Conservation (phyloP, 2,888 invertebrate species). For the Carpatolechia fugitivella region DNA sequence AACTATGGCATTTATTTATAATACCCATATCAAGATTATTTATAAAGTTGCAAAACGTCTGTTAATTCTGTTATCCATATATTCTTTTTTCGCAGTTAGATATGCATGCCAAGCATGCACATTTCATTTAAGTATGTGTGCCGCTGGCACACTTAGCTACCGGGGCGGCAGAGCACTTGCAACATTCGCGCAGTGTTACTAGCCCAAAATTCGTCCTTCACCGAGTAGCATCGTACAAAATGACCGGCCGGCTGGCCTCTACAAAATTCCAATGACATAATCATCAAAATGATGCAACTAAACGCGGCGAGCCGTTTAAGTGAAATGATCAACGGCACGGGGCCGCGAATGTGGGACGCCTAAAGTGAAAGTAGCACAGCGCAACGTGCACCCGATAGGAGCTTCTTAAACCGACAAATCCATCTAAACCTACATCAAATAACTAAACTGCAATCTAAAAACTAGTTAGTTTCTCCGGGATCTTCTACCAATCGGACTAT, state of each 20-base stretch:
- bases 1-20: too few species aligned
- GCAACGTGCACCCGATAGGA: slow-evolving; percentile 18
- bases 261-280: slow-evolving; percentile 66
- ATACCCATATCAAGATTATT: too few species aligned
- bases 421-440: too few species aligned
- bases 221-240: slow-evolving; percentile 42
- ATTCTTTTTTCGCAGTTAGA: neutral
- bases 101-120: neutral
- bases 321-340: slow-evolving; percentile 34
- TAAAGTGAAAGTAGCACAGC: slow-evolving; percentile 66
- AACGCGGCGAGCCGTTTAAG: slow-evolving; percentile 34
- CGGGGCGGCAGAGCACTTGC: slow-evolving; percentile 4
- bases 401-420: neutral
- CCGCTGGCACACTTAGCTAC: slow-evolving; percentile 5
- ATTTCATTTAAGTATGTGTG: neutral
- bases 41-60: too few species aligned
- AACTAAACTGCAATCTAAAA: too few species aligned
- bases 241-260: slow-evolving; percentile 24
- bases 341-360: slow-evolving; percentile 56
- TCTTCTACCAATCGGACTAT: too few species aligned
- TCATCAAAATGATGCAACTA: slow-evolving; percentile 55
- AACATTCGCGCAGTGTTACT: slow-evolving; percentile 3
- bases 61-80: too few species aligned
- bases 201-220: slow-evolving; percentile 54
- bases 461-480: too few species aligned